Base-by-base conservation (phyloP, 2,113 vertebrate species). In the Bos javanicus region DNA sequence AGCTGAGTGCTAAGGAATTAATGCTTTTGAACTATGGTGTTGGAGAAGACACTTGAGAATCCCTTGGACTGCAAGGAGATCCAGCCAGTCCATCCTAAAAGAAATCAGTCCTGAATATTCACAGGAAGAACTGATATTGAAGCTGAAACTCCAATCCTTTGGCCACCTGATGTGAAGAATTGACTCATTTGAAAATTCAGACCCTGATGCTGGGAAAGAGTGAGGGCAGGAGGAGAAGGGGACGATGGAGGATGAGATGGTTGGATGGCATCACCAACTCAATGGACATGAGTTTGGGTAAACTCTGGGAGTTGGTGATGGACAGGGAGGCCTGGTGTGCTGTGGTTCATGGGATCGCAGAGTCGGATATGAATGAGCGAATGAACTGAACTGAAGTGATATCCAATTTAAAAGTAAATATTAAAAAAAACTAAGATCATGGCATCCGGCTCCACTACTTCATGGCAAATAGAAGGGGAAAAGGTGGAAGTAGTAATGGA, bases 291-390 rank as follows among this genome's bases (percentile, higher is more conserved):
- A 33, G 30, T 64, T 64, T 64, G 62, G 15, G 62, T 64, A 64
- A 64, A n/a, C 30, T 64, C 30, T 0, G 0, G 62, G 30, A 64
- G 15, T 64, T 64, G 30, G 30, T 64, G 30, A n/a, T n/a, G 30
- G 30, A 64, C 62, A 64, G 62, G 30, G 30, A 64, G 62, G 30
- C 15, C 62, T n/a, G 30, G 15, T 8, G 16, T n/a, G 62, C 62
- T n/a, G 30, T 0, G 0, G 30, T n/a, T n/a, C 7, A n/a, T n/a
- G 15, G 62, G 30, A 30, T 64, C 1, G 1, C 30, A 64, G 7
- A 64, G 7, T 33, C 33, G 30, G 30, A 64, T 7, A 7, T 3
- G 6, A 17, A 33, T 64, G 30, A n/a, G 30, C 0, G 14, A 64
- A 7, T 64, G 30, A 64, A n/a, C 62, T 64, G 30, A 64, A 64